Base-by-base conservation (phyloP, 2,797 vertebrate genomes). In the Coccyzus lansbergi region DNA sequence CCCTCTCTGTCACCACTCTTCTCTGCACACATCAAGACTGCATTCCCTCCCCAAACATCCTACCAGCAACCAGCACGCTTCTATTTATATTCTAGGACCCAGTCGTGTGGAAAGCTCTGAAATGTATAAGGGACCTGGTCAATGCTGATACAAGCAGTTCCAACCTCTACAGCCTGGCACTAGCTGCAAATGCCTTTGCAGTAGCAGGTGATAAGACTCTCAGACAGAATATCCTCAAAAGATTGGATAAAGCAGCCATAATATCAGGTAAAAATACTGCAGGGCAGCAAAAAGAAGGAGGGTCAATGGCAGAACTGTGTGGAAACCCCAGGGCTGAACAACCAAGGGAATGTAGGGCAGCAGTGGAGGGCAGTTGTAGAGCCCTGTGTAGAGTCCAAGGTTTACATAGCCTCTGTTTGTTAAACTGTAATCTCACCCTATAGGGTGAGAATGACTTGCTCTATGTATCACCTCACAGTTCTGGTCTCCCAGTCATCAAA, bases 121-220 rank as follows among this genome's bases (percentile, higher is more conserved):
- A 28, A 31, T 97, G 96, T 26, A 90, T 98, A 82, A 92, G 52
- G 48, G 90, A 79, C 10, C 34, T 94, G 49, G 92, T 96, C 52
- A 76, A 56, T 29, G 74, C 86, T 76, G 91, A 94, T 12, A 62
- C 60, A 3, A 49, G 58, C n/a, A 62, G 51, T 36, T 84, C 90
- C 80, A 93, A 22, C 52, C 90, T 97, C 44, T 97, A 97, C 60
- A 93, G 97, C 58, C 90, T 95, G 83, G 97, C 96, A 18, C 81
- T 97, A 28, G 81, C 97, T 3, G 96, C 95, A 77, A 96, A 97
- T 0, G 88, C 92, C 10, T 97, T 97, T 78, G 93, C 96, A 59
- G 72, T 85, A 79, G 94, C 96, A 78, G 95, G 94, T 46, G 96
- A 98, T 48, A 92, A 52, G 65, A 92, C 93, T 7, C 31, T 92